These are phyloP conservation scores for Parotocinclus haroldoi DNA, from an alignment of 2,797 vertebrate genomes.

Conservation along the genomic window DNA sequence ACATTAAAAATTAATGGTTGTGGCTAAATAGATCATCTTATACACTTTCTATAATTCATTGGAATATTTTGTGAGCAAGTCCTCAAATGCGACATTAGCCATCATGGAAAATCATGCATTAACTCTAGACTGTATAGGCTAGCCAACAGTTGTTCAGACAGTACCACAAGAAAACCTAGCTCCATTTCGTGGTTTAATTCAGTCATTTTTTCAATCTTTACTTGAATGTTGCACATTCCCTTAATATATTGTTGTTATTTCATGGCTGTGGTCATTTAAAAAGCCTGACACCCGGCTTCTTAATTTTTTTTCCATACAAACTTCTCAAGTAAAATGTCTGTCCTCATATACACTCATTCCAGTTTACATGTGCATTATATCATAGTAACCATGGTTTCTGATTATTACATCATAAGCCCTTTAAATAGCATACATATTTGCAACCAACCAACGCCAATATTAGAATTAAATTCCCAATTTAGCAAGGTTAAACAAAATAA, in stretches of 20 bases:
- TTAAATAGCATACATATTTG: constrained; percentile 34
- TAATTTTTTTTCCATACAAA: neutral
- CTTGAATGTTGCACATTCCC: neutral
- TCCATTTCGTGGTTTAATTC: neutral
- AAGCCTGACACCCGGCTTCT: constrained; percentile 1
- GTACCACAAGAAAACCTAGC: constrained; percentile 19
- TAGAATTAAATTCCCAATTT: constrained; percentile 35
- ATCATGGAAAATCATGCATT: too few species aligned
- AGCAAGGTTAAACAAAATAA: constrained; percentile 41
- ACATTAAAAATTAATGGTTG: neutral
- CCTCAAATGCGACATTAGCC: constrained; percentile 1
- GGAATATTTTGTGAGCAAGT: neutral
- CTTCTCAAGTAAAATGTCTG: too few species aligned
- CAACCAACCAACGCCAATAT: constrained; percentile 27
- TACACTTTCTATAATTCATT: too few species aligned
- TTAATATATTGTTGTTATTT: constrained; percentile 11
- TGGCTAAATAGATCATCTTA: too few species aligned
- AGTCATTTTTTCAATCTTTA: constrained; percentile 11
- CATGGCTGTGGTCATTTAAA: constrained; percentile 15
- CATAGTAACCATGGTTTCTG: constrained; percentile 12
- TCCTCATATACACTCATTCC: constrained; percentile 13
- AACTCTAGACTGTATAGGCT: neutral
- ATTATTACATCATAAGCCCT: constrained; percentile 44
- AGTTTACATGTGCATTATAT: constrained; percentile 36
- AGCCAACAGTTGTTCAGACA: constrained; percentile 6